Evolutionary conservation across 1,140 invertebrate genomes (phyloP).

Genomic region (Sarcophaga bullata): DNA sequence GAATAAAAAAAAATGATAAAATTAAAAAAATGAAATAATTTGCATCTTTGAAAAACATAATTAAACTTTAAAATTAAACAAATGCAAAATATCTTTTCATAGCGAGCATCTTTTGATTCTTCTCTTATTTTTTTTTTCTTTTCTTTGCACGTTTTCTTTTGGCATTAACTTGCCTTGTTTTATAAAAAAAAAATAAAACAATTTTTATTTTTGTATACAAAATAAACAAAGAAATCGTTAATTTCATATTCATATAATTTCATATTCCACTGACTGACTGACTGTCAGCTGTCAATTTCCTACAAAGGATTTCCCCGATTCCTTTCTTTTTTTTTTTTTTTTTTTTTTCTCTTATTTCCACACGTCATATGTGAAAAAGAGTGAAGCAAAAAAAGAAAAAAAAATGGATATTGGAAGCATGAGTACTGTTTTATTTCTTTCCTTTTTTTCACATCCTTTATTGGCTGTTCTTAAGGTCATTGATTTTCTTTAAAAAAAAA

Average conservation of each 20-base stretch:
- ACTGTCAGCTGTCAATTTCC: constrained; percentile 20
- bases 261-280: constrained; percentile 9
- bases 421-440: background rate
- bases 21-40: no score
- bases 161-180: no score
- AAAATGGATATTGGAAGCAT: background rate
- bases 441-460: background rate
- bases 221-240: constrained; percentile 3
- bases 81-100: no score
- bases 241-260: constrained; percentile 23
- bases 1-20: no score
- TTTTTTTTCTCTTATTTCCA: background rate
- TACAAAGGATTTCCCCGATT: background rate
- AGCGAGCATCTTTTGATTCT: no score
- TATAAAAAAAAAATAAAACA: background rate
- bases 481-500: constrained; percentile 20
- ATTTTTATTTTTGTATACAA: background rate
- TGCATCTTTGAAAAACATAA: no score
- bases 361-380: background rate
- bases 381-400: background rate
- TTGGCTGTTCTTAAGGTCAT: constrained; percentile 33
- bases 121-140: no score
- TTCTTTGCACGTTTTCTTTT: no score
- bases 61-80: no score
- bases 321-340: background rate